Base-by-base conservation (phyloP, 1,140 invertebrate genomes). In the Archegozetes longisetosus region DNA sequence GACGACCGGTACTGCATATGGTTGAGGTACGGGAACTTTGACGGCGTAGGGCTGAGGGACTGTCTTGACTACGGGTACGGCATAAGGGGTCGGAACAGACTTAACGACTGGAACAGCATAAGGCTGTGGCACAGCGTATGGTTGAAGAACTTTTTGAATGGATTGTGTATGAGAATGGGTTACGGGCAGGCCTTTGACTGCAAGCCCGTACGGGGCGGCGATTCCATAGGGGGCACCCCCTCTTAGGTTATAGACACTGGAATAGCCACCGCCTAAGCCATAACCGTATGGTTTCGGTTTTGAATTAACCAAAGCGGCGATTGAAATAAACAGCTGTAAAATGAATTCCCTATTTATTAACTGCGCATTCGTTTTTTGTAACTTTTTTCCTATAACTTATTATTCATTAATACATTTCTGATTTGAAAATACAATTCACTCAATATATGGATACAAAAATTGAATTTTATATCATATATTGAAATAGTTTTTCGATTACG, bases 71-170 rank as follows among this genome's bases (percentile, higher is more conserved):
- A 51, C 46, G 27, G 40, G 55, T 29, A 58, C 55, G 22, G 29
- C 46, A 26, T 49, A 48, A 1, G 55, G 55, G 1, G 9, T 3
- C 9, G 40, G 55, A 9, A 58, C 57, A 3, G 47, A 50, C 24
- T 58, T 58, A 13, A 50, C 47, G 25, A 58, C 27, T n/a, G 12
- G 25, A 12, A 50, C 51, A 14, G 4, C 2, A 23, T 58, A 58
- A 1, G 55, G 55, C 20, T 48, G 46, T 23, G 55, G 55, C 12
- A 53, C 46, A 28, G 17, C 55, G 28, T 23, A n/a, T 24, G 55
- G 55, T 20, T 48, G 55, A 22, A 58, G 13, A 12, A 58, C 48
- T 51, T 58, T 58, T 29, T 58, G 29, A 17, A 48, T 23, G 20
- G 40, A 23, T 20, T 58, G 47, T 17, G 48, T 25, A 24, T 51